Evolutionary conservation across 2,888 invertebrate genomes (phyloP).

Genomic region (Ichneumon xanthorius): DNA sequence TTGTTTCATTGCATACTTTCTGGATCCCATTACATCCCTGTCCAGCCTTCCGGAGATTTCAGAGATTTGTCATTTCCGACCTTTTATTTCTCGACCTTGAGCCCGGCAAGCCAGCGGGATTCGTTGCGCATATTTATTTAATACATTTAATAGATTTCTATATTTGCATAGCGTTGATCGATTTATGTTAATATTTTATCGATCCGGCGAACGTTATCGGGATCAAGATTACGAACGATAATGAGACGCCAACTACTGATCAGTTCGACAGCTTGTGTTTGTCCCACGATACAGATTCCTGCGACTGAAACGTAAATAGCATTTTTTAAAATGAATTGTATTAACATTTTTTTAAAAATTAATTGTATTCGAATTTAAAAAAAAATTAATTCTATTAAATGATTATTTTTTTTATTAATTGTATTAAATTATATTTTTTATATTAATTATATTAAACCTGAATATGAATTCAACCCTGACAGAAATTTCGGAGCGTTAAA

Average conservation of each 20-base stretch:
- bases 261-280: conserved; percentile 34
- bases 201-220: neutral
- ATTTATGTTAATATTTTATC: conserved; percentile 28
- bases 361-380: too few species aligned
- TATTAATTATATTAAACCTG: too few species aligned
- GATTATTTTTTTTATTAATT: too few species aligned
- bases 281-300: conserved; percentile 26
- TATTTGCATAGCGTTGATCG: conserved; percentile 19
- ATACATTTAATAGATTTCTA: neutral
- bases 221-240: conserved; percentile 18
- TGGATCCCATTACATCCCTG: conserved; percentile 41
- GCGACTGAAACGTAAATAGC: neutral
- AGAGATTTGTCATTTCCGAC: neutral
- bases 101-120: neutral
- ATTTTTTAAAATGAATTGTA: neutral
- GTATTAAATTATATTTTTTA: too few species aligned
- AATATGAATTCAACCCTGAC: too few species aligned
- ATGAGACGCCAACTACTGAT: conserved; percentile 10
- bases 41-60: conserved; percentile 57
- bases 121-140: neutral
- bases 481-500: too few species aligned
- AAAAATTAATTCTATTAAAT: neutral
- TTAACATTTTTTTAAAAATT: too few species aligned
- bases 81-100: neutral
- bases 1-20: conserved; percentile 35